Evolutionary conservation across 2,797 vertebrate species (phyloP), one percentile per base, ranked within the genome.

Genomic region (Chrosomus eos): DNA sequence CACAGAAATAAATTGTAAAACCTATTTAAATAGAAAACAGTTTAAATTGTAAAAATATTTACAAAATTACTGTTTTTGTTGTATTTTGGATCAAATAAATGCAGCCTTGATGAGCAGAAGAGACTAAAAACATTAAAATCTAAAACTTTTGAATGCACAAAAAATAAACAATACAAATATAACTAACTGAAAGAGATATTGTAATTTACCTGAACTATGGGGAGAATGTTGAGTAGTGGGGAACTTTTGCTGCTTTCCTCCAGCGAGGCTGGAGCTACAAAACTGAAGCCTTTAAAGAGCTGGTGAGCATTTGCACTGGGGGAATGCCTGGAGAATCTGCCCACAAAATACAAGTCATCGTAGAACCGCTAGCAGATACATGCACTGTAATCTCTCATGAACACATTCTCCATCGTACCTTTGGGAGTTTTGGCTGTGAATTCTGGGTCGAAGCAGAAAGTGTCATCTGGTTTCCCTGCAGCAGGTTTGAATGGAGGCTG

Each of bases 381-480:
- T 23, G 19, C 4, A 28, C 48, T 43, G 10, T 33, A 18, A 28
- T 78, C 36, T 18, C 62, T 78, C 38, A 4, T 67, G 5, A 31
- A 11, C 43, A 51, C 7, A 31, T 14, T 26, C 45, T 68, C 14
- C 19, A 18, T 6, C 86, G 86, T 94, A 99, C 98, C 98, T 97
- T 99, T 99, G 89, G 98, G 98, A 66, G 98, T 99, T 96, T 99
- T 99, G 90, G 97, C 97, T 81, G 98, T 99, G 95, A 99, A 99
- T 93, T 99, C 98, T 31, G 98, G 97, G 94, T 99, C 98, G 71
- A 99, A 99, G 94, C 97, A 99, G 93, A 99, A 99, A 5, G 98
- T 99, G 92, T 99, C 98, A 89, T 99, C 98, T 88, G 98, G 97
- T 92, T 98, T 98, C 91, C 98, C 98, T 90, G 97, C 95, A 86